A percentile compares a stretch with the other conserved stretches of the same genome.
These are phyloP conservation scores for Polylopha cassiicola DNA, from an alignment of 2,888 invertebrate species.

Conservation along the genomic window DNA sequence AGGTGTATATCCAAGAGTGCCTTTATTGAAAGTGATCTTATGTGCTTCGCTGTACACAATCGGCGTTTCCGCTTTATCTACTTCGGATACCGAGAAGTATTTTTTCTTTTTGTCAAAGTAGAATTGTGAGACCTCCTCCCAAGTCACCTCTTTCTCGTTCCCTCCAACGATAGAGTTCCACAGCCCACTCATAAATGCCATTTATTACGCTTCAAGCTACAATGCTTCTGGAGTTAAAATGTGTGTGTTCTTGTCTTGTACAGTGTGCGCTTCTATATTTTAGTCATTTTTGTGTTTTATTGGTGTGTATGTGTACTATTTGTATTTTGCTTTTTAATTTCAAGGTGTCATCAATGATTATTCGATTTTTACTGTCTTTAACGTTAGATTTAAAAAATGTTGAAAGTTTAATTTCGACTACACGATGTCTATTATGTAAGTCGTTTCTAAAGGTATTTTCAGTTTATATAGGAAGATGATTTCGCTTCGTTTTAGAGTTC, in stretches of 20 bases:
- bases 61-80: constrained; percentile 78
- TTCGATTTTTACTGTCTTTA: neutral
- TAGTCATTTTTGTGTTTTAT: constrained; percentile 10
- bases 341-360: neutral
- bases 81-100: constrained; percentile 81
- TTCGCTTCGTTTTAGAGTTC: too few relatives aligned
- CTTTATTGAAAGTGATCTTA: constrained; percentile 62
- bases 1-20: constrained; percentile 75
- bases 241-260: constrained; percentile 31
- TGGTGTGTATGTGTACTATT: too few relatives aligned
- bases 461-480: too few relatives aligned
- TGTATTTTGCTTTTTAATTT: neutral
- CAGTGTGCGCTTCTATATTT: constrained; percentile 27
- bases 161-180: constrained; percentile 70
- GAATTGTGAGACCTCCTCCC: constrained; percentile 67
- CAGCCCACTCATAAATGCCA: constrained; percentile 71
- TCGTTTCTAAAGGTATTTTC: too few relatives aligned
- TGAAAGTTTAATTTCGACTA: too few relatives aligned
- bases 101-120: constrained; percentile 78
- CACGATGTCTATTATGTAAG: constrained; percentile 5
- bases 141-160: constrained; percentile 56
- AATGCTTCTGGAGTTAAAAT: constrained; percentile 35
- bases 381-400: too few relatives aligned
- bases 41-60: constrained; percentile 78
- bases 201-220: constrained; percentile 46